phyloP scores from a whole-genome alignment of 2,113 vertebrate species.

The Leptobrachium ailaonicum region DNA sequence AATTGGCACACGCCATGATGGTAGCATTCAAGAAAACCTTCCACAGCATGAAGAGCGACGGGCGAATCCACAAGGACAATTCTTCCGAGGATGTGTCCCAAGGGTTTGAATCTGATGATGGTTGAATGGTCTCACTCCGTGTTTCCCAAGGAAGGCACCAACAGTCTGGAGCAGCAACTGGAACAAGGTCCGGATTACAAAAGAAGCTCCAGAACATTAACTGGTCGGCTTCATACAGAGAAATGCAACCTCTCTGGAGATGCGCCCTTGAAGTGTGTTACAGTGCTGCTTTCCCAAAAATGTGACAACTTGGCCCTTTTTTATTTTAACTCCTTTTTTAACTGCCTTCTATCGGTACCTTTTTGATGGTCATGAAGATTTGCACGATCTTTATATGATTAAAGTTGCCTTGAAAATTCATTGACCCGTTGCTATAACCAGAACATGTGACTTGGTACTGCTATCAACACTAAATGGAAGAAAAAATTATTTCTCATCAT shows the following conservation, averaged over 20 bases:
- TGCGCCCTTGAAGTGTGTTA: constrained; percentile 68
- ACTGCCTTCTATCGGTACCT: constrained; percentile 30
- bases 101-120: constrained; percentile 85
- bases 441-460: background rate
- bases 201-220: constrained; percentile 65
- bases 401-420: constrained; percentile 52
- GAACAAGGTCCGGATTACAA: constrained; percentile 61
- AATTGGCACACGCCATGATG: constrained; percentile 98
- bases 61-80: constrained; percentile 90
- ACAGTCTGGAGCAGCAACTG: constrained; percentile 64
- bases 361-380: constrained; percentile 53
- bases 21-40: constrained; percentile 98
- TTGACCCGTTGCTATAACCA: constrained; percentile 8
- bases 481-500: no score
- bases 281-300: constrained; percentile 70
- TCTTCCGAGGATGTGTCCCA: constrained; percentile 87
- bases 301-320: constrained; percentile 58
- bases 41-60: constrained; percentile 96
- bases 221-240: constrained; percentile 69
- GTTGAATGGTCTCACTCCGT: constrained; percentile 63
- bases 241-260: constrained; percentile 71
- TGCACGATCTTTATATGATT: constrained; percentile 56
- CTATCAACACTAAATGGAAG: background rate
- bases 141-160: constrained; percentile 60
- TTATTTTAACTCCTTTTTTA: background rate